These are phyloP conservation scores for Caligus rogercresseyi DNA, from an alignment of 1,140 invertebrate species.

Conservation along the genomic window DNA sequence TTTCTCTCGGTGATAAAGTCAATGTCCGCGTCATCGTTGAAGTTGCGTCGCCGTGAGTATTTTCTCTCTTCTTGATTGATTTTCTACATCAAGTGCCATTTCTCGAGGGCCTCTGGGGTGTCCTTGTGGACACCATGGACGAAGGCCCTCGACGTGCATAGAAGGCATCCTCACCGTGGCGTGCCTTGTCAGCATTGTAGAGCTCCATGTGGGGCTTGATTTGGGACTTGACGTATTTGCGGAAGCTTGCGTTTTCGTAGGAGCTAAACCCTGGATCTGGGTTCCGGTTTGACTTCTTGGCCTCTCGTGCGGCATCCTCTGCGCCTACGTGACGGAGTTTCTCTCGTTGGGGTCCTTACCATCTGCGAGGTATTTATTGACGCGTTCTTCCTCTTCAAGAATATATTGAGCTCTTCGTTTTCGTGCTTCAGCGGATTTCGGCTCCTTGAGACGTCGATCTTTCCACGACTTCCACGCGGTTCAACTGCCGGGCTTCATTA, in stretches of 20 bases:
- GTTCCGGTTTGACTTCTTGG: slow-evolving; percentile 5
- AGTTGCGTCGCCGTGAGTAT: slow-evolving; percentile 77
- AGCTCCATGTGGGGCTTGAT: slow-evolving; percentile 71
- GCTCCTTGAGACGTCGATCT: slow-evolving; percentile 75
- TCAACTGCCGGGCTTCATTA: slow-evolving; percentile 40
- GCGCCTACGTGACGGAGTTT: slow-evolving; percentile 77
- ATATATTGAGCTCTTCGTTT: slow-evolving; percentile 83
- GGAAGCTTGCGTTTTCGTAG: slow-evolving; percentile 21
- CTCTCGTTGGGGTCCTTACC: slow-evolving; percentile 78
- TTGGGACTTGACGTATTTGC: slow-evolving; percentile 75
- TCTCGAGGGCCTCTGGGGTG: slow-evolving; percentile 67
- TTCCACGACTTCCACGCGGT: slow-evolving; percentile 89
- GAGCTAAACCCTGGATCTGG: slow-evolving; percentile 10
- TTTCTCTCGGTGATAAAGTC: slow-evolving; percentile 99
- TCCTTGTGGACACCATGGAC: slow-evolving; percentile 76
- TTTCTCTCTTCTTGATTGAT: slow-evolving; percentile 86
- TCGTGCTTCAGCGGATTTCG: slow-evolving; percentile 76
- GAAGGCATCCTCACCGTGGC: slow-evolving; percentile 77
- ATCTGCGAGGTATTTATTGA: slow-evolving; percentile 34
- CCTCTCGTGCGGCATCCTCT: slow-evolving; percentile 73
- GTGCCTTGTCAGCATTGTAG: slow-evolving; percentile 69
- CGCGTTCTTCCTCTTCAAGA: slow-evolving; percentile 42
- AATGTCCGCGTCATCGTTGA: slow-evolving; percentile 97
- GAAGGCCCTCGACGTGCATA: slow-evolving; percentile 74
- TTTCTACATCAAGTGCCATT: slow-evolving; percentile 85